These are phyloP conservation scores for Phyllopteryx taeniolatus DNA, from an alignment of 2,113 vertebrate species.

Conservation along the genomic window DNA sequence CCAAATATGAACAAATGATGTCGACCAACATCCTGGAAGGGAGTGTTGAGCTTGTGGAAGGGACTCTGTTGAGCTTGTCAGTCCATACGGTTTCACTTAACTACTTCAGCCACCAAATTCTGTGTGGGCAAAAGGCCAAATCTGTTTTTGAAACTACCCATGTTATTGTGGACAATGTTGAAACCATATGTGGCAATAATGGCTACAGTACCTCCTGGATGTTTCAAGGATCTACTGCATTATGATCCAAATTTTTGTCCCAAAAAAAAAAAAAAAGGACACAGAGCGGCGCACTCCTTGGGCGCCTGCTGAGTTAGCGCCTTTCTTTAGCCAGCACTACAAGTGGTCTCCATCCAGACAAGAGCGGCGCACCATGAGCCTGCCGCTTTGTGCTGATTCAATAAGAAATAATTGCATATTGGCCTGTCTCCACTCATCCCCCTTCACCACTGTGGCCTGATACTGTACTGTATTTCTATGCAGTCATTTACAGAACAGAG, in stretches of 20 bases:
- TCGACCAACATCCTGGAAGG: not conserved
- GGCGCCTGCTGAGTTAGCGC: conserved; percentile 46
- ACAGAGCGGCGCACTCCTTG: conserved; percentile 23
- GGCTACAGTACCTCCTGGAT: conserved; percentile 6
- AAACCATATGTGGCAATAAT: conserved; percentile 43
- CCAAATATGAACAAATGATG: not conserved
- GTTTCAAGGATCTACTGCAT: conserved; percentile 24
- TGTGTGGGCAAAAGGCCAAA: not conserved
- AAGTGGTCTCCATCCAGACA: conserved; percentile 58
- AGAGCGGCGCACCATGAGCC: conserved; percentile 38
- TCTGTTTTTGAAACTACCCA: not conserved
- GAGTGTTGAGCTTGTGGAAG: not conserved
- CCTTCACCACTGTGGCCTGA: conserved; percentile 26
- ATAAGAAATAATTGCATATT: conserved; percentile 67
- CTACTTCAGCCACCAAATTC: not conserved
- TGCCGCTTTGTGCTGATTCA: conserved; percentile 67
- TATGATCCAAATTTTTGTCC: not conserved
- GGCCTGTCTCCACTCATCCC: conserved; percentile 41
- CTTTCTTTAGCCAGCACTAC: conserved; percentile 51
- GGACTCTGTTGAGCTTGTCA: not conserved
- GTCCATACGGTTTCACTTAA: not conserved
- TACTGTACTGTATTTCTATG: conserved; percentile 34
- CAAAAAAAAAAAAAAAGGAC: not conserved
- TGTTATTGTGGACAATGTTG: not conserved
- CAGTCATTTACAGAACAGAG: conserved; percentile 27